Evolutionary conservation across 2,113 vertebrate species (phyloP).

Genomic region (Tragelaphus strepsiceros): DNA sequence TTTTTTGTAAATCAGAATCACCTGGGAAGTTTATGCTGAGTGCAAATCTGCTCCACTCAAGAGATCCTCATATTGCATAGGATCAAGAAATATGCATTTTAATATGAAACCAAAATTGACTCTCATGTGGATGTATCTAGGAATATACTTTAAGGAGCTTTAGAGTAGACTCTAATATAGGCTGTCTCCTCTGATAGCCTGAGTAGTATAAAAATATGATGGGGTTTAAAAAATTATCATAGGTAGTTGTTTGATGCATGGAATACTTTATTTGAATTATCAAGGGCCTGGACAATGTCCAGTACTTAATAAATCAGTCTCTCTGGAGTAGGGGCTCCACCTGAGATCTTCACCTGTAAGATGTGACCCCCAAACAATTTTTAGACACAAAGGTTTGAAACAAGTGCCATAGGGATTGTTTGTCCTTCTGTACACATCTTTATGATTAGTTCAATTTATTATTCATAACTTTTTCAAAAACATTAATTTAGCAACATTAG

Average conservation of each 20-base stretch:
- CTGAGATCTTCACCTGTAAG: neutral
- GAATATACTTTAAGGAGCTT: neutral
- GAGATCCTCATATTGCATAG: neutral
- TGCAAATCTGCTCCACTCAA: neutral
- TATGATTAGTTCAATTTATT: constrained; percentile 2
- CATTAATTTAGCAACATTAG: neutral
- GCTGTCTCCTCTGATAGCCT: neutral
- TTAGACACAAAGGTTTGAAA: constrained; percentile 1
- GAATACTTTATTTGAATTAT: neutral
- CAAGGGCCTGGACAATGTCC: neutral
- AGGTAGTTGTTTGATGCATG: neutral
- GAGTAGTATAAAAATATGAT: neutral
- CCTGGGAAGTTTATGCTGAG: neutral
- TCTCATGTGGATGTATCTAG: neutral
- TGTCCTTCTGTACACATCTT: neutral
- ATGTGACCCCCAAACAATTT: neutral
- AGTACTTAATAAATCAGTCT: neutral
- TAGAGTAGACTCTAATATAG: neutral
- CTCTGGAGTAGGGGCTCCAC: neutral
- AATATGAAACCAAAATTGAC: neutral
- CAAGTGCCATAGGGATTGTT: neutral
- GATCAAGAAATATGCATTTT: neutral
- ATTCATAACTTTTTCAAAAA: neutral
- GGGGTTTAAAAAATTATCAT: neutral
- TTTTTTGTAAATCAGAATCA: constrained; percentile 23